phyloP scores from a whole-genome alignment of 2,888 invertebrate species.

The Keiferia lycopersicella region DNA sequence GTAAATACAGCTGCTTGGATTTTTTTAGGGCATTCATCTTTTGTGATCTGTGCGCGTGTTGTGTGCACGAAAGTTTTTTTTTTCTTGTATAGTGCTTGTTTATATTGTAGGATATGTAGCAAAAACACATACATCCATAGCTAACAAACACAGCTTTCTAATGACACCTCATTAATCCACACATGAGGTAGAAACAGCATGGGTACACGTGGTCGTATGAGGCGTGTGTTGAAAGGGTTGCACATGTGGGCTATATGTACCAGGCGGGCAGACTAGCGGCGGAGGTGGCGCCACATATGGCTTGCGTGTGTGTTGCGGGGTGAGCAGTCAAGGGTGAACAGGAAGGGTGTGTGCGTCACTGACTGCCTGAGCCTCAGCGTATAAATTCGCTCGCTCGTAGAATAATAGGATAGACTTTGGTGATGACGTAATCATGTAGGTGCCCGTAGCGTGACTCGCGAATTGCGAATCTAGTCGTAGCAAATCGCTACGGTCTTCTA shows the following conservation, averaged over 20 bases:
- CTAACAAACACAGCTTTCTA: conserved; percentile 5
- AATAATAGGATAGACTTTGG: conserved; percentile 4
- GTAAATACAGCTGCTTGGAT: not conserved
- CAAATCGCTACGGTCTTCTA: conserved; percentile 42
- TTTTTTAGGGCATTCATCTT: not conserved
- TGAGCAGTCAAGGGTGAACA: conserved; percentile 33
- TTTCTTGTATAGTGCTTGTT: not conserved
- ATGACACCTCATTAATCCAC: conserved; percentile 14
- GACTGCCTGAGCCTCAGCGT: not conserved
- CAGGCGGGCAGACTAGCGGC: conserved; percentile 57
- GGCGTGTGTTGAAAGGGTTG: conserved; percentile 74
- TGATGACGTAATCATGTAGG: conserved; percentile 27
- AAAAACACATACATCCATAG: conserved; percentile 7
- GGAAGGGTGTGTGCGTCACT: conserved; percentile 30
- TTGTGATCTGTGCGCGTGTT: not conserved
- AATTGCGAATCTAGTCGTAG: conserved; percentile 43
- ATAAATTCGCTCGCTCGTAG: not conserved
- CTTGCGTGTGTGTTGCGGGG: conserved; percentile 48
- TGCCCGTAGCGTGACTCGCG: conserved; percentile 17
- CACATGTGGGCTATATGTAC: conserved; percentile 79
- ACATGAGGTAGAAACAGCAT: not conserved
- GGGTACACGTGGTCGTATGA: conserved; percentile 38
- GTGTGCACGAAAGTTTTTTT: not conserved
- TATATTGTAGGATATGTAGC: not conserved
- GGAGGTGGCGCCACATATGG: conserved; percentile 65